A percentile compares a stretch with the other conserved stretches of the same genome.
Evolutionary conservation across 2,113 vertebrate species (phyloP).

Genomic region (Microcebus lehilahytsara): DNA sequence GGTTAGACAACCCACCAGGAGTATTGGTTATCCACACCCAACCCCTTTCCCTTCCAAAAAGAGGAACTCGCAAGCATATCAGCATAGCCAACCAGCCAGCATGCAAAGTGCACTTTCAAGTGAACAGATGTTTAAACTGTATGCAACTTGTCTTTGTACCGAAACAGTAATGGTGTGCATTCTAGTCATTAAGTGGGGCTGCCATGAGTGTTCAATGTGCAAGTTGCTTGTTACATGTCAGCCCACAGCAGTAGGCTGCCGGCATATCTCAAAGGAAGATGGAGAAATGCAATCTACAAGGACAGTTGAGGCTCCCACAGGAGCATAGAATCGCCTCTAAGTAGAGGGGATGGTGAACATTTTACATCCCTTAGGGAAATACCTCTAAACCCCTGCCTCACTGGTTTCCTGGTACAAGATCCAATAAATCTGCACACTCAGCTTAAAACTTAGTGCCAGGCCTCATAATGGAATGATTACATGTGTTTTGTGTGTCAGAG

Average conservation of each 20-base stretch:
- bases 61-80: neutral
- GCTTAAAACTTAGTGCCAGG: constrained; percentile 67
- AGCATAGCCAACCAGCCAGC: neutral
- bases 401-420: constrained; percentile 68
- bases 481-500: constrained; percentile 74
- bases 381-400: constrained; percentile 38
- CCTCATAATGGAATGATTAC: constrained; percentile 76
- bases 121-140: neutral
- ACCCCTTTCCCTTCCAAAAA: neutral
- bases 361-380: constrained; percentile 51
- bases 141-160: neutral
- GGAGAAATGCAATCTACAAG: neutral
- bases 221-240: neutral
- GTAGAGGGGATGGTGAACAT: neutral
- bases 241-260: neutral
- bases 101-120: neutral
- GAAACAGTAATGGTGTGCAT: neutral
- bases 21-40: neutral
- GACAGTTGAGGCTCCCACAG: neutral
- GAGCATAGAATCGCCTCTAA: constrained; percentile 21
- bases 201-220: neutral
- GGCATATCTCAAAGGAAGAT: neutral
- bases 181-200: neutral
- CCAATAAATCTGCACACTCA: constrained; percentile 72
- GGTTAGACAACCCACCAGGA: neutral